These are phyloP conservation scores for Hirtodrosophila alboralis DNA, from an alignment of 2,888 invertebrate species.

Conservation along the genomic window DNA sequence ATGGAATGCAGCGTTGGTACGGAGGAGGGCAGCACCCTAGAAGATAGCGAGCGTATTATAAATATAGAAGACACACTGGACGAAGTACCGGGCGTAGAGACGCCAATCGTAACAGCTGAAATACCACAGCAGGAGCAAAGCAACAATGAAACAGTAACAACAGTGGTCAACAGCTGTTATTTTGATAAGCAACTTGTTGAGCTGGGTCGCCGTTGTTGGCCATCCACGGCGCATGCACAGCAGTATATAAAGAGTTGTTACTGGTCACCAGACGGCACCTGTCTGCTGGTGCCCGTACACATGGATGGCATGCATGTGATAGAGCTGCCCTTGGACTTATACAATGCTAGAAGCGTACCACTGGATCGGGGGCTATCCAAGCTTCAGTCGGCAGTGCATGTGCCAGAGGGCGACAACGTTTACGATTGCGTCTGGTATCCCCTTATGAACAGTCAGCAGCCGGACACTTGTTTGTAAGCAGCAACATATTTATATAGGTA, in stretches of 20 bases:
- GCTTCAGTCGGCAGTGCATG: conserved; percentile 85
- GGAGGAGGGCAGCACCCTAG: conserved; percentile 17
- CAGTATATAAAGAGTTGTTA: conserved; percentile 90
- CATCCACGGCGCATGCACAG: conserved; percentile 83
- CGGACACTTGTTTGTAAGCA: conserved; percentile 91
- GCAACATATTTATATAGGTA: not conserved
- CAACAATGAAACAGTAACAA: not conserved
- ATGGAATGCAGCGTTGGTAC: conserved; percentile 10
- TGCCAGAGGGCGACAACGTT: conserved; percentile 91
- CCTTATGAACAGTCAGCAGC: conserved; percentile 91
- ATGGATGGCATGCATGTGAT: conserved; percentile 92
- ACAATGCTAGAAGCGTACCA: conserved; percentile 82
- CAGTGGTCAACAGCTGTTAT: conserved; percentile 22
- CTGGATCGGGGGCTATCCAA: conserved; percentile 84
- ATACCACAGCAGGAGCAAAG: not conserved
- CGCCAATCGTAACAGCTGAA: too few relatives aligned
- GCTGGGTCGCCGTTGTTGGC: conserved; percentile 86
- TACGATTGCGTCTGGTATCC: conserved; percentile 98
- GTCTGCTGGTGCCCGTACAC: conserved; percentile 92
- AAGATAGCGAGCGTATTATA: conserved; percentile 44
- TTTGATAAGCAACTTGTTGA: conserved; percentile 84
- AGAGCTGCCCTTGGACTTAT: conserved; percentile 91
- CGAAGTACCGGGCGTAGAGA: not conserved
- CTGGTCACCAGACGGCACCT: conserved; percentile 97
- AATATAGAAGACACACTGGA: conserved; percentile 57